These are phyloP conservation scores for Parnassius mnemosyne DNA, from an alignment of 2,888 invertebrate species.

Conservation along the genomic window DNA sequence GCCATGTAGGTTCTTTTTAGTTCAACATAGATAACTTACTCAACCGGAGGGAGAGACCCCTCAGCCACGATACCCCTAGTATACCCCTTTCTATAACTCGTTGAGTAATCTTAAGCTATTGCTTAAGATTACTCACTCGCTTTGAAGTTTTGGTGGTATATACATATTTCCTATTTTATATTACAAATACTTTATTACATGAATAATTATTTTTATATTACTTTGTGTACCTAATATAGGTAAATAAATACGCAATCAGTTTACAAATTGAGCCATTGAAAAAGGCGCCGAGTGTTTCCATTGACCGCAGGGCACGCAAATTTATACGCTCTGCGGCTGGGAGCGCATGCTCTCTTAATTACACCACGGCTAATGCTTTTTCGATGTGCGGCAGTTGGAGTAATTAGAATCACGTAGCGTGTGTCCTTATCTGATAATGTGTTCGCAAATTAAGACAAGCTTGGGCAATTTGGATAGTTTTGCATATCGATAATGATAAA, in stretches of 20 bases:
- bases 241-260: background rate
- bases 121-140: too few relatives aligned
- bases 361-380: constrained; percentile 65
- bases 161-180: too few relatives aligned
- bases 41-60: too few relatives aligned
- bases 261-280: constrained; percentile 28
- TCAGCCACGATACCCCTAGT: too few relatives aligned
- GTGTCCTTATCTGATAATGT: constrained; percentile 22
- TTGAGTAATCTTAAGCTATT: too few relatives aligned
- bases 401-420: constrained; percentile 41
- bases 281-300: constrained; percentile 34
- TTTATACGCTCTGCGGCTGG: constrained; percentile 49
- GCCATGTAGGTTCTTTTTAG: too few relatives aligned
- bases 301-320: constrained; percentile 59
- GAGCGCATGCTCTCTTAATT: constrained; percentile 66
- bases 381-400: constrained; percentile 51
- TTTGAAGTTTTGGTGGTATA: too few relatives aligned
- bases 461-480: background rate
- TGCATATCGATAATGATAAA: background rate
- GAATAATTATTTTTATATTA: too few relatives aligned
- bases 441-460: constrained; percentile 17
- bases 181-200: too few relatives aligned
- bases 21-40: too few relatives aligned
- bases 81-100: too few relatives aligned
- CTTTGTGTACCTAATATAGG: background rate